Percentiles rank a stretch among this genome's conserved stretches.
Conservation (phyloP, 2,113 vertebrate species). For the Pavo muticus region DNA sequence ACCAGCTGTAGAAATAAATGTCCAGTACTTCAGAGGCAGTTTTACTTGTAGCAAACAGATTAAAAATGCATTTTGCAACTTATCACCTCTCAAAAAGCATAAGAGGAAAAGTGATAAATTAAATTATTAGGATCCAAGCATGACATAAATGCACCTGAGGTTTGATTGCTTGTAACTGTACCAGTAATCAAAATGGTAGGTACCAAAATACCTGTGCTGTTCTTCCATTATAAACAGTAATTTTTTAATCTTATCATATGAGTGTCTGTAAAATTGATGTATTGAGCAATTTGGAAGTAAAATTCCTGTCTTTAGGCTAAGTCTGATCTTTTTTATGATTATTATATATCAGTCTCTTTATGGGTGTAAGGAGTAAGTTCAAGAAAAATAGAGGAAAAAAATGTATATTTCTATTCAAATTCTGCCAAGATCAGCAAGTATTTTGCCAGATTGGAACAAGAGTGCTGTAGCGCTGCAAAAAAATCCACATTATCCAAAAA, state of each 20-base stretch:
- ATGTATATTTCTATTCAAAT: neutral
- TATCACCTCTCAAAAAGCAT: neutral
- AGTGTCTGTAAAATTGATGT: neutral
- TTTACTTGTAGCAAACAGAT: conserved; percentile 39
- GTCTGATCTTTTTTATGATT: neutral
- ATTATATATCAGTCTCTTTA: neutral
- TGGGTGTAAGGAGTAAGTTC: neutral
- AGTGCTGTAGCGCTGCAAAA: neutral
- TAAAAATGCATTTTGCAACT: conserved; percentile 32
- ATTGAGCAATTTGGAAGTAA: neutral
- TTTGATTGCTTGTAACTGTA: neutral
- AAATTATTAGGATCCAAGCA: neutral
- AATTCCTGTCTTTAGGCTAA: neutral
- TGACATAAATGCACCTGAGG: neutral
- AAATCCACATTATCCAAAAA: neutral
- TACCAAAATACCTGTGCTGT: neutral
- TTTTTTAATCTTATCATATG: neutral
- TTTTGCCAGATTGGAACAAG: neutral
- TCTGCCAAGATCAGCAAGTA: neutral
- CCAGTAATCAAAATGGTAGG: neutral
- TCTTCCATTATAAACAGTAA: neutral
- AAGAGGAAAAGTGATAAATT: neutral
- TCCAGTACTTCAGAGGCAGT: neutral
- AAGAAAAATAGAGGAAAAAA: neutral
- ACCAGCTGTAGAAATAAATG: conserved; percentile 43